phyloP scores from a whole-genome alignment of 2,113 vertebrate species.

The Megaceryle torquata region DNA sequence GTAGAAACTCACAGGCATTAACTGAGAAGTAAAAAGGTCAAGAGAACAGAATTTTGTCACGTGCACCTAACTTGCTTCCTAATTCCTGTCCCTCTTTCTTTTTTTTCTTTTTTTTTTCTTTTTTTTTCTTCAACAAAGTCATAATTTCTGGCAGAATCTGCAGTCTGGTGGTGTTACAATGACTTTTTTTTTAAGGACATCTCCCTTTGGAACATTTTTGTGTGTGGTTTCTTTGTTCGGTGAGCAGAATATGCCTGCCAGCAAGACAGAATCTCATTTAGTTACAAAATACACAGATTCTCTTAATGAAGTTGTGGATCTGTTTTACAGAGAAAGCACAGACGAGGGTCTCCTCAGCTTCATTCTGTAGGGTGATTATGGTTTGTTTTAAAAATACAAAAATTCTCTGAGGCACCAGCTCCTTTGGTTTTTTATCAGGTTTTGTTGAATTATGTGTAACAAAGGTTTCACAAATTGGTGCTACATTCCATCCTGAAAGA shows the following conservation, averaged over 20 bases:
- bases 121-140: background rate
- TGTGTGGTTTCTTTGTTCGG: constrained; percentile 50
- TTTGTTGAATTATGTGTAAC: constrained; percentile 39
- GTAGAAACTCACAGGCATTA: background rate
- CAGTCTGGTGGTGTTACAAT: background rate
- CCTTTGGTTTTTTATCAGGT: constrained; percentile 24
- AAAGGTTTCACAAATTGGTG: constrained; percentile 10
- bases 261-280: constrained; percentile 42
- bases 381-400: constrained; percentile 42
- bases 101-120: background rate
- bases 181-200: constrained; percentile 28
- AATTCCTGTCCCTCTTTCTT: background rate
- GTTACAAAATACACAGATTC: constrained; percentile 38
- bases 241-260: constrained; percentile 39
- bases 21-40: background rate
- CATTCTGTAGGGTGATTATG: background rate
- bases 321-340: constrained; percentile 13
- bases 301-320: constrained; percentile 63
- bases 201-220: constrained; percentile 50
- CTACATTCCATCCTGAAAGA: background rate
- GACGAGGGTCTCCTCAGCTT: background rate
- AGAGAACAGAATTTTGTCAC: background rate
- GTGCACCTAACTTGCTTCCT: background rate
- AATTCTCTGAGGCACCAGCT: background rate
- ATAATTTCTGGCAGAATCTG: background rate